Evolutionary conservation across 2,888 invertebrate species (phyloP).

Genomic region (Drepana falcataria): DNA sequence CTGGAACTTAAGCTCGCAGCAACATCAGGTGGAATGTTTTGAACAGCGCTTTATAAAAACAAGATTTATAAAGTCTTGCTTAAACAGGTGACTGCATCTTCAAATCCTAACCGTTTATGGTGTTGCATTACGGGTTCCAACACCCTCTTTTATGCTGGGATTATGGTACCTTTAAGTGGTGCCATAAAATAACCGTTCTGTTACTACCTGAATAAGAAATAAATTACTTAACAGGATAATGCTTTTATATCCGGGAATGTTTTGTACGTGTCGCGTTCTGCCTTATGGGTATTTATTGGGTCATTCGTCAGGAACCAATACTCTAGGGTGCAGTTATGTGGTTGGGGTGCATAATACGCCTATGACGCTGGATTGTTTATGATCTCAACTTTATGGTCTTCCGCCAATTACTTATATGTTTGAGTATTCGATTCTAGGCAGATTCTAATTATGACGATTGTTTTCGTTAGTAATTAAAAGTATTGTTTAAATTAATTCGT

Average conservation of each 20-base stretch:
- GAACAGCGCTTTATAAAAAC: slow-evolving; percentile 33
- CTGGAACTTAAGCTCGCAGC: slow-evolving; percentile 26
- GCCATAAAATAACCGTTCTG: slow-evolving; percentile 69
- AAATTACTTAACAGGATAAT: slow-evolving; percentile 77
- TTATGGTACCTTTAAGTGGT: slow-evolving; percentile 73
- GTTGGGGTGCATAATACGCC: slow-evolving; percentile 71
- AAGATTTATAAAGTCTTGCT: slow-evolving; percentile 56
- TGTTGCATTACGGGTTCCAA: slow-evolving; percentile 58
- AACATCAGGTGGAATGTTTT: slow-evolving; percentile 26
- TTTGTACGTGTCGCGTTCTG: slow-evolving; percentile 73
- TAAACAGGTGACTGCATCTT: slow-evolving; percentile 55
- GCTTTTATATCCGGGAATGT: slow-evolving; percentile 73
- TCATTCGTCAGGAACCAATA: slow-evolving; percentile 72
- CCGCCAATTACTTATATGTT: slow-evolving; percentile 58
- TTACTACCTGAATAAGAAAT: slow-evolving; percentile 73
- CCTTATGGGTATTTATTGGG: slow-evolving; percentile 76
- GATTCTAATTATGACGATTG: too few species aligned
- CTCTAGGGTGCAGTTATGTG: slow-evolving; percentile 67
- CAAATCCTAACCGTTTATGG: slow-evolving; percentile 60
- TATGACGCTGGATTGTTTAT: slow-evolving; percentile 60
- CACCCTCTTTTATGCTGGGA: slow-evolving; percentile 67
- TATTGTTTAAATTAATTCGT: too few species aligned
- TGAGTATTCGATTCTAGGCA: too few species aligned
- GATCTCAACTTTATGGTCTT: slow-evolving; percentile 48
- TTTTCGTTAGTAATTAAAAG: too few species aligned